Evolutionary conservation across 2,113 vertebrate genomes (phyloP).

Genomic region (Pimephales promelas): DNA sequence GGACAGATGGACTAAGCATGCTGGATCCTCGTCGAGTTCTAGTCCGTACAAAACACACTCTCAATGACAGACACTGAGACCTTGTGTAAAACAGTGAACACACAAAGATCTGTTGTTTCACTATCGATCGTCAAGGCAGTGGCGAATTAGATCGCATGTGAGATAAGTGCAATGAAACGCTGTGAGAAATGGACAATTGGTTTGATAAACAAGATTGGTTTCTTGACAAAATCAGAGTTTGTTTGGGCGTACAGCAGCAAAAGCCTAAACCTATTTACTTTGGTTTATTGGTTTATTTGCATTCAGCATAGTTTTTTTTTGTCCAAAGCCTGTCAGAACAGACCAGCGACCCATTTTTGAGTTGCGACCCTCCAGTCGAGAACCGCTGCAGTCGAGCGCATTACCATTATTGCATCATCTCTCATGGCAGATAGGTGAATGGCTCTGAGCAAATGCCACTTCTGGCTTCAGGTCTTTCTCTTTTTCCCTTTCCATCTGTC

Average conservation of each 20-base stretch:
- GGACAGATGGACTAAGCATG: constrained; percentile 46
- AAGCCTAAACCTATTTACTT: not conserved
- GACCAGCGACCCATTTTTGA: constrained; percentile 7
- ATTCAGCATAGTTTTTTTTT: not conserved
- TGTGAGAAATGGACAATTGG: not conserved
- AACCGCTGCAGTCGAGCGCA: not conserved
- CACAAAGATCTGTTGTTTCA: constrained; percentile 38
- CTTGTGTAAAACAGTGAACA: constrained; percentile 43
- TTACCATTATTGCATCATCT: constrained; percentile 41
- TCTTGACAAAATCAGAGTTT: not conserved
- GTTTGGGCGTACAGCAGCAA: not conserved
- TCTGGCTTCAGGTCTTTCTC: not conserved
- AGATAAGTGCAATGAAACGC: constrained; percentile 19
- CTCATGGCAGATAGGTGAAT: constrained; percentile 35
- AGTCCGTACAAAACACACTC: constrained; percentile 35
- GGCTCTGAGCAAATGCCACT: constrained; percentile 23
- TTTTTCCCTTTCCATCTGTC: constrained; percentile 19
- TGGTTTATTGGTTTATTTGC: not conserved
- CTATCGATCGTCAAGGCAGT: constrained; percentile 39
- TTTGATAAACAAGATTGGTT: not conserved
- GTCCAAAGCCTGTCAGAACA: constrained; percentile 19
- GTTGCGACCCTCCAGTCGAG: not conserved
- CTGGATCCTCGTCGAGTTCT: constrained; percentile 30
- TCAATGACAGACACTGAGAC: constrained; percentile 24
- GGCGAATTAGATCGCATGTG: constrained; percentile 8